Conservation (phyloP, 2,888 invertebrate species). For the Melanostoma scalare region DNA sequence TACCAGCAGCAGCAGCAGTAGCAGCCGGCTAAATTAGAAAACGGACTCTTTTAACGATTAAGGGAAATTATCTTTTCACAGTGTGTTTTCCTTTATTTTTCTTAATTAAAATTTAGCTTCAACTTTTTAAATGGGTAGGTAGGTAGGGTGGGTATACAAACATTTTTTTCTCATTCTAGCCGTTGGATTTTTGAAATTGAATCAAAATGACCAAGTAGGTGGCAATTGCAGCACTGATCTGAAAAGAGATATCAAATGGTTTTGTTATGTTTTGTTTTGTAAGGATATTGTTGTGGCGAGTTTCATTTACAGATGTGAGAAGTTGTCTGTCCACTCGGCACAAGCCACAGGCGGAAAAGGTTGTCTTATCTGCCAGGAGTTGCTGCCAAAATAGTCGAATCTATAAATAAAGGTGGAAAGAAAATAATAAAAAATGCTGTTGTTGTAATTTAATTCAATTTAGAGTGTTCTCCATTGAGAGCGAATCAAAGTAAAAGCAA, state of each 20-base stretch:
- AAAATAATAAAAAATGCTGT: conserved; percentile 8
- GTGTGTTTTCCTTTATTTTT: conserved; percentile 14
- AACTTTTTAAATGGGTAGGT: not conserved
- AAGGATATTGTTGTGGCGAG: not conserved
- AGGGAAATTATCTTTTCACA: conserved; percentile 40
- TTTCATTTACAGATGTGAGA: conserved; percentile 83
- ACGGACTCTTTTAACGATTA: conserved; percentile 41
- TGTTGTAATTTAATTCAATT: conserved; percentile 64
- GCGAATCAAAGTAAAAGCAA: conserved; percentile 63
- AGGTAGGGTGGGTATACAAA: not conserved
- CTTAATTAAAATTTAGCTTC: conserved; percentile 29
- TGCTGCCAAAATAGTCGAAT: conserved; percentile 81
- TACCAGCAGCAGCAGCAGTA: conserved; percentile 12
- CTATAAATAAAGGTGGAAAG: conserved; percentile 69
- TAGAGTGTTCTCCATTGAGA: conserved; percentile 43
- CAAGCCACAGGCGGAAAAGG: conserved; percentile 83
- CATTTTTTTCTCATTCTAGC: conserved; percentile 71
- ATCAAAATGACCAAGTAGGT: conserved; percentile 84
- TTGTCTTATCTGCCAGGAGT: conserved; percentile 78
- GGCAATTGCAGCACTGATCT: conserved; percentile 83
- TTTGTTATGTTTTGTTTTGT: not conserved
- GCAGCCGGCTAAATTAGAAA: conserved; percentile 35
- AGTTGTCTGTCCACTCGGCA: conserved; percentile 83
- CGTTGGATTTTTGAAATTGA: conserved; percentile 83
- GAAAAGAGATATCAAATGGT: conserved; percentile 70